phyloP scores from a whole-genome alignment of 2,888 invertebrate genomes.

The Yponomeuta sedellus region DNA sequence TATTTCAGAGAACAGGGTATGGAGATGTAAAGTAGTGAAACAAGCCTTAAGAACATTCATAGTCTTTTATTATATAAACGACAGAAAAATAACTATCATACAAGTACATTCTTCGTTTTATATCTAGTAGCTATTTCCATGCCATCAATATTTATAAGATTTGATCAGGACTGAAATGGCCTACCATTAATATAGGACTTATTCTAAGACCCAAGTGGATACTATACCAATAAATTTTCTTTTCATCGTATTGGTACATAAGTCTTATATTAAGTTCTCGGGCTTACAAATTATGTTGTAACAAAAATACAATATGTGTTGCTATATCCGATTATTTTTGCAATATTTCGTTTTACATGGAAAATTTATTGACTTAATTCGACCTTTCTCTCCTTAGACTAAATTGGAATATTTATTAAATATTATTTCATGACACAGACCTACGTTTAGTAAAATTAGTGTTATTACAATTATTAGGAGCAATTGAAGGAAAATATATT shows the following conservation, averaged over 20 bases:
- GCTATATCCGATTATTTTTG: too few relatives aligned
- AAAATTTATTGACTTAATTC: constrained; percentile 22
- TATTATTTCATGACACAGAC: background rate
- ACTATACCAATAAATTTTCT: too few relatives aligned
- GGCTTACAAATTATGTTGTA: too few relatives aligned
- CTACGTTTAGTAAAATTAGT: background rate
- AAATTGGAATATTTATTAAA: constrained; percentile 18
- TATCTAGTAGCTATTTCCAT: constrained; percentile 7
- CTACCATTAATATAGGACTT: too few relatives aligned
- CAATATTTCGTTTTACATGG: background rate
- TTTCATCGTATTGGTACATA: too few relatives aligned
- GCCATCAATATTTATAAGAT: background rate
- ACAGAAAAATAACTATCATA: constrained; percentile 30
- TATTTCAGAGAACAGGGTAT: background rate
- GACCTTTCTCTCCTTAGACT: constrained; percentile 46
- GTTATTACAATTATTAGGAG: background rate
- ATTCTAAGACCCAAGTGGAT: too few relatives aligned
- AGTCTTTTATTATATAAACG: constrained; percentile 23
- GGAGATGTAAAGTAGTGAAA: background rate
- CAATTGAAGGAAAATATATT: background rate
- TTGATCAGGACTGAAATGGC: background rate
- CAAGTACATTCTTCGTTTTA: constrained; percentile 30
- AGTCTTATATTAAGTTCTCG: too few relatives aligned
- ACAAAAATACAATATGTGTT: too few relatives aligned
- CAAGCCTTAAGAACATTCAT: constrained; percentile 20